These are phyloP conservation scores for Actinostola sp. DNA, from an alignment of 92 coral and sea anemone genomes.

Conservation along the genomic window DNA sequence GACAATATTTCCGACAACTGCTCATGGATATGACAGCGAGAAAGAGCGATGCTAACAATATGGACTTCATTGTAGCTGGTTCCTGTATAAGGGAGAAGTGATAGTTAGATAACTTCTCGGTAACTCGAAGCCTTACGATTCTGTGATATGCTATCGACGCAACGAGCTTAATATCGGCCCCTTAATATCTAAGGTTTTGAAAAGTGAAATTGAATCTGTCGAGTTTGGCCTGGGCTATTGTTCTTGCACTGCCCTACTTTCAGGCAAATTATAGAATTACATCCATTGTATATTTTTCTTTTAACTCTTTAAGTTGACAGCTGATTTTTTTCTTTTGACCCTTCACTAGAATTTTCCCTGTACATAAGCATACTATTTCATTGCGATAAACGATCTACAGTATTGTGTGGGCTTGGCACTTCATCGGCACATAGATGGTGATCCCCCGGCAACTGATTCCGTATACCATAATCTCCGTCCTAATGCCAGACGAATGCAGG, in stretches of 20 bases:
- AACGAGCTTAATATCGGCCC: no score
- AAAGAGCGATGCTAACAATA: conserved; percentile 7
- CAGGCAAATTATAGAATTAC: conserved; percentile 36
- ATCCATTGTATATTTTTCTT: conserved; percentile 15
- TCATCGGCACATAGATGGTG: background rate
- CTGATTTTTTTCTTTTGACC: conserved; percentile 16
- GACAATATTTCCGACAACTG: conserved; percentile 14
- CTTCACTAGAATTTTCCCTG: conserved; percentile 20
- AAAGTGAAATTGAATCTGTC: conserved; percentile 44
- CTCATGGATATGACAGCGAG: conserved; percentile 10
- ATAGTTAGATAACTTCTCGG: background rate
- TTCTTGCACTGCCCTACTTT: conserved; percentile 40
- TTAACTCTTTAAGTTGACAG: conserved; percentile 23
- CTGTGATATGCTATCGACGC: conserved; percentile 9
- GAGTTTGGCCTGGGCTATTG: conserved; percentile 40
- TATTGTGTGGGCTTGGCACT: conserved; percentile 12
- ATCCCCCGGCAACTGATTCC: no score
- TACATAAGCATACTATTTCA: conserved; percentile 8
- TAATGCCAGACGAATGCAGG: no score
- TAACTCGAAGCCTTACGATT: background rate
- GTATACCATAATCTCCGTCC: no score
- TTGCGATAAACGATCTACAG: conserved; percentile 4
- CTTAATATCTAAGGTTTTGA: conserved; percentile 12
- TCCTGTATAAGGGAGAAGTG: background rate
- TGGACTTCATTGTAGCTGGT: conserved; percentile 8